Conservation (phyloP, 1,140 invertebrate genomes). For the Heliconius melpomene region DNA sequence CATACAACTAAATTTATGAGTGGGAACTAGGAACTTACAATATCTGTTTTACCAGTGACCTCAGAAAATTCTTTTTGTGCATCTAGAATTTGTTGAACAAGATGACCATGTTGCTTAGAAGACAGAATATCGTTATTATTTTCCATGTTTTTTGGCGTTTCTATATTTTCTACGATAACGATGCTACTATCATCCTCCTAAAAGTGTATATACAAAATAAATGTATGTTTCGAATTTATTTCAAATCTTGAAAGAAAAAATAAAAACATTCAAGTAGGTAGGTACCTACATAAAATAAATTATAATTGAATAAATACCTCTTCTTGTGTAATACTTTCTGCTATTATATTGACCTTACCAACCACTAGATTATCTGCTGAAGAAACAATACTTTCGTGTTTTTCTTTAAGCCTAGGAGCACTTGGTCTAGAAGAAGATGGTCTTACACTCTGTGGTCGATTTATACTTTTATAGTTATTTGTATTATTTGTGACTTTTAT, state of each 20-base stretch:
- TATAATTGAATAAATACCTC: constrained; percentile 51
- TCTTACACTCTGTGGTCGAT: constrained; percentile 85
- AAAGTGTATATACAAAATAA: constrained; percentile 36
- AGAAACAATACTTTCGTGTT: constrained; percentile 77
- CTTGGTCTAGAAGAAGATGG: constrained; percentile 90
- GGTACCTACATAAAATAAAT: not conserved
- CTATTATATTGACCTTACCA: constrained; percentile 86
- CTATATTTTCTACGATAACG: constrained; percentile 77
- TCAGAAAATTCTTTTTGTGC: constrained; percentile 84
- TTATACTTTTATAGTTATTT: constrained; percentile 18
- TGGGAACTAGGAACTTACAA: constrained; percentile 63
- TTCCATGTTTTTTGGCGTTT: constrained; percentile 42
- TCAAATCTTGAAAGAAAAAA: not conserved
- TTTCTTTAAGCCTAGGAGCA: constrained; percentile 85
- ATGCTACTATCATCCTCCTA: constrained; percentile 83
- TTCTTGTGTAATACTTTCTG: constrained; percentile 84
- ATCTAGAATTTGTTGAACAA: constrained; percentile 91
- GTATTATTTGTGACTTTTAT: constrained; percentile 17
- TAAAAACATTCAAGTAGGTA: not conserved
- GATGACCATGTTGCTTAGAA: constrained; percentile 84
- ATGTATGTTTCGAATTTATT: not conserved
- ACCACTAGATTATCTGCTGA: constrained; percentile 81
- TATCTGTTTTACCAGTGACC: constrained; percentile 77
- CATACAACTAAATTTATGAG: no score
- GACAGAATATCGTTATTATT: constrained; percentile 43